A percentile compares a stretch with the other conserved stretches of the same genome.
Evolutionary conservation across 2,888 invertebrate species (phyloP).

Genomic region (Deilephila elpenor): DNA sequence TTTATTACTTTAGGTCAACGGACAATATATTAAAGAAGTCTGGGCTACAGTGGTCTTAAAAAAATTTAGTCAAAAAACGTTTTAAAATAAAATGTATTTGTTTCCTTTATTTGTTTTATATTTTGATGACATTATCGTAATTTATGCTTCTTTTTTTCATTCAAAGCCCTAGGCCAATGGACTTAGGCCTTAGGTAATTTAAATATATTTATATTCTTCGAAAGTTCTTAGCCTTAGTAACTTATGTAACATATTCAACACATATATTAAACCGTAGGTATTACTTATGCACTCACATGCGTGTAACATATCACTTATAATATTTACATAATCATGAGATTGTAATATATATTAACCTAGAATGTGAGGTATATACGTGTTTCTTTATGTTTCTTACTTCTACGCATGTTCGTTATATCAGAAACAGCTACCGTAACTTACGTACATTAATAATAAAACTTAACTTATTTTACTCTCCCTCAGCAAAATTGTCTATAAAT

Average conservation of each 20-base stretch:
- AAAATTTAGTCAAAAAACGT: background rate
- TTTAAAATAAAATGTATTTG: no score
- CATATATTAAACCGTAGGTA: background rate
- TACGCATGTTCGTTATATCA: no score
- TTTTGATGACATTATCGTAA: no score
- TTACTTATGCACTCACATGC: constrained; percentile 19
- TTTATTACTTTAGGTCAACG: background rate
- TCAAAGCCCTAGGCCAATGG: no score
- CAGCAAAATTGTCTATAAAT: no score
- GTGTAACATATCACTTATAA: constrained; percentile 7
- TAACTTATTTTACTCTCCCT: no score
- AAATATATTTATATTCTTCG: background rate
- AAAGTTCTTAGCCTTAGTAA: background rate
- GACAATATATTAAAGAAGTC: background rate
- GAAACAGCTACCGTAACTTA: no score
- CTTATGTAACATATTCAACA: constrained; percentile 2
- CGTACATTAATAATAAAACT: no score
- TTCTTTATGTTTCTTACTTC: background rate
- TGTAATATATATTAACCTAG: background rate
- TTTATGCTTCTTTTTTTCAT: no score
- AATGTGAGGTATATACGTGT: background rate
- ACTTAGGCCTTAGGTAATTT: background rate
- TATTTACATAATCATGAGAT: constrained; percentile 18
- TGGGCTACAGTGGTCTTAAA: background rate
- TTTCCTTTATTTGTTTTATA: no score